Conservation (phyloP, 2,797 vertebrate genomes). For the Acanthurus leucopareius region DNA sequence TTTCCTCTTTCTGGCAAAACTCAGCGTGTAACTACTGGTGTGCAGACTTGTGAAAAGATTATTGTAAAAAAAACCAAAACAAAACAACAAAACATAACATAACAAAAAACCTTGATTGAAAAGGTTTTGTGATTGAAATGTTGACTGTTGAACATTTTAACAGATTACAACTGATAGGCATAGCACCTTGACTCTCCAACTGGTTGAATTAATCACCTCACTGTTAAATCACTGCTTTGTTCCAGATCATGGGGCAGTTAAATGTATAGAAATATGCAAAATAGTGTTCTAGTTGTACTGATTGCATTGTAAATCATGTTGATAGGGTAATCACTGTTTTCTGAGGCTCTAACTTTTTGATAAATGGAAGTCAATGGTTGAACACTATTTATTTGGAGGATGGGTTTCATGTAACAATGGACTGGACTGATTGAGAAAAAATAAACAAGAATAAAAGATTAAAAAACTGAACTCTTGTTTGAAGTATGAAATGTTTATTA, state of each 20-base stretch:
- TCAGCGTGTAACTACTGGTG: slow-evolving; percentile 24
- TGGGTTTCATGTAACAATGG: slow-evolving; percentile 67
- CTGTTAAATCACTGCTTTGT: slow-evolving; percentile 63
- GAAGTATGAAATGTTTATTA: slow-evolving; percentile 28
- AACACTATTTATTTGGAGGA: slow-evolving; percentile 76
- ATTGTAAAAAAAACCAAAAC: slow-evolving; percentile 15
- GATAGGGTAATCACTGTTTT: slow-evolving; percentile 63
- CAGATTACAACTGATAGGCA: slow-evolving; percentile 42
- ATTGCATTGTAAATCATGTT: slow-evolving; percentile 76
- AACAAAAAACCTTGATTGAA: slow-evolving; percentile 2
- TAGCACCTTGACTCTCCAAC: slow-evolving; percentile 58
- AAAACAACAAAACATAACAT: neutral
- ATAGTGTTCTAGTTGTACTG: slow-evolving; percentile 62
- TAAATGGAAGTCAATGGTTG: slow-evolving; percentile 67
- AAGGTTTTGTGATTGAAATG: slow-evolving; percentile 38
- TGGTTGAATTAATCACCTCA: slow-evolving; percentile 63
- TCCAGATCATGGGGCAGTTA: slow-evolving; percentile 46
- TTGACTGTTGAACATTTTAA: slow-evolving; percentile 59
- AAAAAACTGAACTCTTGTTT: slow-evolving; percentile 49
- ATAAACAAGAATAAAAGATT: slow-evolving; percentile 69
- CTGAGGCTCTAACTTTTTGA: slow-evolving; percentile 69
- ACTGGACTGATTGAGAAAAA: slow-evolving; percentile 58
- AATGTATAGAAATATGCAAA: slow-evolving; percentile 75
- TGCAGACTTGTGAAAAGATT: slow-evolving; percentile 43
- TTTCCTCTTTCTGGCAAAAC: neutral